Evolutionary conservation across 2,797 vertebrate genomes (phyloP).

Genomic region (Halcyon smyrnensis): DNA sequence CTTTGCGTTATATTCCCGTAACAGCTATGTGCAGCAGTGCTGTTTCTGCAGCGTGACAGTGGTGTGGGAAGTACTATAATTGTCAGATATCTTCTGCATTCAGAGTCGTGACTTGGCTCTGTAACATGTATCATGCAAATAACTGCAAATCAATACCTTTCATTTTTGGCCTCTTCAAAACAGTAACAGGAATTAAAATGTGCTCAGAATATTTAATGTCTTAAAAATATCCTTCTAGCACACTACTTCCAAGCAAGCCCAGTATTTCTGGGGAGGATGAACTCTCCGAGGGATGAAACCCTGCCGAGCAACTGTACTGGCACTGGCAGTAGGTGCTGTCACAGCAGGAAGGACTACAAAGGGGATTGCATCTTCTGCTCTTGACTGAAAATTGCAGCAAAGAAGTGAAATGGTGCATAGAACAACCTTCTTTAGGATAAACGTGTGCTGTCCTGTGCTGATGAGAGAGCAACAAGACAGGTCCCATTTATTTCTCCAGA

Average conservation of each 20-base stretch:
- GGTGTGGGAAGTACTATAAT: slow-evolving; percentile 24
- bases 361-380: not conserved
- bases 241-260: not conserved
- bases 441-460: not conserved
- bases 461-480: not conserved
- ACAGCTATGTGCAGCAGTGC: not conserved
- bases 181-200: not conserved
- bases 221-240: not conserved
- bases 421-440: not conserved
- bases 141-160: slow-evolving; percentile 9
- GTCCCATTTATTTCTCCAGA: not conserved
- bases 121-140: not conserved
- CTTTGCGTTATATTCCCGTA: not conserved
- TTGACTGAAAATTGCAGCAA: not conserved
- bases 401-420: not conserved
- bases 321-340: not conserved
- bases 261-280: not conserved
- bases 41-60: slow-evolving; percentile 9
- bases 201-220: not conserved
- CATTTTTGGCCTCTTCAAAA: not conserved
- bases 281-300: not conserved
- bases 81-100: slow-evolving; percentile 7
- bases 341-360: not conserved
- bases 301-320: not conserved
- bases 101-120: slow-evolving; percentile 29